phyloP scores from a whole-genome alignment of 1,140 invertebrate genomes.

The Sminthurinus signatus region DNA sequence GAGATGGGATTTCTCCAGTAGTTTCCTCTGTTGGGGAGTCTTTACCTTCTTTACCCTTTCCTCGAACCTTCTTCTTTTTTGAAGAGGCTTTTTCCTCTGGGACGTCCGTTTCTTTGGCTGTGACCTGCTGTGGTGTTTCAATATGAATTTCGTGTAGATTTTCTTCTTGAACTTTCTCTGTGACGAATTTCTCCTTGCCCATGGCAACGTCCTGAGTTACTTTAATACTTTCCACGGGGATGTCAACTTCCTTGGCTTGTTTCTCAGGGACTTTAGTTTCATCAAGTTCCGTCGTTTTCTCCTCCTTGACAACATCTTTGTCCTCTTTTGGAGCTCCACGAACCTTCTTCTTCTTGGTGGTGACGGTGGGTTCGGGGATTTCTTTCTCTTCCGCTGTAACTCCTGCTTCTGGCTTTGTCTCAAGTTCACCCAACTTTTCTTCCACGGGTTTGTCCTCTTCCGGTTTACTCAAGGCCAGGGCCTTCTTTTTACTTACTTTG shows the following conservation, averaged over 20 bases:
- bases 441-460: not conserved
- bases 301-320: not conserved
- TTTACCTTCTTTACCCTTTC: not conserved
- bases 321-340: not conserved
- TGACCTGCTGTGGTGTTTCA: not conserved
- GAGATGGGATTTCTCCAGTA: not conserved
- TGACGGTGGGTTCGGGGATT: not conserved
- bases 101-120: conserved; percentile 11
- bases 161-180: not conserved
- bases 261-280: no score
- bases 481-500: conserved; percentile 10
- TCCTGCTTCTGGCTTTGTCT: no score
- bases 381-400: not conserved
- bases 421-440: not conserved
- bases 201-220: conserved; percentile 2
- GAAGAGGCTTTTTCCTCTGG: conserved; percentile 24
- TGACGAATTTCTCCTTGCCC: not conserved
- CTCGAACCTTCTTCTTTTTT: conserved; percentile 25
- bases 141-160: not conserved
- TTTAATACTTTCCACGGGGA: not conserved
- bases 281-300: not conserved
- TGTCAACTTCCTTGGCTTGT: not conserved
- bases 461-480: conserved; percentile 6
- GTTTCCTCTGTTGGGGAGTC: not conserved
- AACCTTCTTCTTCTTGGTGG: not conserved